These are phyloP conservation scores for Amphimallon solstitiale DNA, from an alignment of 2,888 invertebrate species.

Conservation along the genomic window DNA sequence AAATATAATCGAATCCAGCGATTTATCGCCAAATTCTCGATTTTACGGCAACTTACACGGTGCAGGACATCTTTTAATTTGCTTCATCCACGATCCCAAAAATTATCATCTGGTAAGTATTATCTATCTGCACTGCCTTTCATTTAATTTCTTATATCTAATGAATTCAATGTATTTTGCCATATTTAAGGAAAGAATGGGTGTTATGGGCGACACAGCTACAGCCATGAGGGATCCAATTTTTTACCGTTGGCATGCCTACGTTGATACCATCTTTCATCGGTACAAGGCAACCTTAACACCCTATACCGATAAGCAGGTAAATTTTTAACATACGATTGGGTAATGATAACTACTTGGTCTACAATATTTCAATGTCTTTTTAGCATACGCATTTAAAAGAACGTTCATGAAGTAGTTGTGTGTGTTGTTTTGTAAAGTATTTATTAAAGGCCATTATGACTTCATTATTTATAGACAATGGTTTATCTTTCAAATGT, in stretches of 20 bases:
- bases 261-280: conserved; percentile 79
- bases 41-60: conserved; percentile 84
- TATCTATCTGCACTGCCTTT: not conserved
- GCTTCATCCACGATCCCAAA: conserved; percentile 82
- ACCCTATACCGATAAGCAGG: conserved; percentile 70
- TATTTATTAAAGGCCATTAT: too few relatives aligned
- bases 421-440: too few relatives aligned
- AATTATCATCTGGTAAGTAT: conserved; percentile 74
- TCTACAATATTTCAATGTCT: too few relatives aligned
- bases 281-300: conserved; percentile 75
- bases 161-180: too few relatives aligned
- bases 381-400: too few relatives aligned
- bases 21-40: conserved; percentile 72
- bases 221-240: conserved; percentile 87
- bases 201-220: conserved; percentile 82
- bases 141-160: too few relatives aligned
- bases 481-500: too few relatives aligned
- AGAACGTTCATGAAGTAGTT: too few relatives aligned
- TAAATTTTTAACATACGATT: too few relatives aligned
- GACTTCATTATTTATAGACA: too few relatives aligned
- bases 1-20: conserved; percentile 78
- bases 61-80: conserved; percentile 79
- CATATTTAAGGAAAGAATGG: conserved; percentile 76
- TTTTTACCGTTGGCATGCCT: conserved; percentile 85
- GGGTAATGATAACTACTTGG: too few relatives aligned